phyloP scores from a whole-genome alignment of 2,113 vertebrate species.

The Crotophaga sulcirostris region DNA sequence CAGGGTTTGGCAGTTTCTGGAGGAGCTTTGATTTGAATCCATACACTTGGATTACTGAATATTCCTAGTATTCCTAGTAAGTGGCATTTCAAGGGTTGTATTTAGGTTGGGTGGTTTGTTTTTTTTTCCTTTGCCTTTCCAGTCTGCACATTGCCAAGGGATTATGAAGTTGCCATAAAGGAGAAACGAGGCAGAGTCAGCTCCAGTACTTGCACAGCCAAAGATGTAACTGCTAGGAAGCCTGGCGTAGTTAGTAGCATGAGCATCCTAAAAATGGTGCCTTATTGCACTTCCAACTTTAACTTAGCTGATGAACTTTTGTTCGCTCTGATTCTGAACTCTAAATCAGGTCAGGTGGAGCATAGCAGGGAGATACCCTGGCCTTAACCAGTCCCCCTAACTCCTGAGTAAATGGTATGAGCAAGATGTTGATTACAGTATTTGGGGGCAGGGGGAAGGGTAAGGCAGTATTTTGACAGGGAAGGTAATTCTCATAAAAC shows the following conservation, averaged over 20 bases:
- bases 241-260: neutral
- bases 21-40: neutral
- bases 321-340: neutral
- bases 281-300: neutral
- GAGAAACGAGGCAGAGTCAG: neutral
- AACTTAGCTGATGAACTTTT: neutral
- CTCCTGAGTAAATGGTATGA: neutral
- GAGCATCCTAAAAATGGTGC: neutral
- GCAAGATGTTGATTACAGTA: neutral
- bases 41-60: neutral
- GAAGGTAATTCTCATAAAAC: neutral
- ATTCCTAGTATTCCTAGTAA: neutral
- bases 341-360: neutral
- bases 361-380: neutral
- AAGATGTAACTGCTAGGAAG: neutral
- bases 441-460: neutral
- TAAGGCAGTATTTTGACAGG: neutral
- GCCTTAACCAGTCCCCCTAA: neutral
- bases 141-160: neutral
- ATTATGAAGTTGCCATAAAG: neutral
- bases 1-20: neutral
- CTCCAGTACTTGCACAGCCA: neutral
- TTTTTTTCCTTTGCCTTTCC: neutral
- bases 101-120: neutral
- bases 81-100: neutral